Conservation (phyloP, 2,888 invertebrate species). For the Andrena trimmerana region DNA sequence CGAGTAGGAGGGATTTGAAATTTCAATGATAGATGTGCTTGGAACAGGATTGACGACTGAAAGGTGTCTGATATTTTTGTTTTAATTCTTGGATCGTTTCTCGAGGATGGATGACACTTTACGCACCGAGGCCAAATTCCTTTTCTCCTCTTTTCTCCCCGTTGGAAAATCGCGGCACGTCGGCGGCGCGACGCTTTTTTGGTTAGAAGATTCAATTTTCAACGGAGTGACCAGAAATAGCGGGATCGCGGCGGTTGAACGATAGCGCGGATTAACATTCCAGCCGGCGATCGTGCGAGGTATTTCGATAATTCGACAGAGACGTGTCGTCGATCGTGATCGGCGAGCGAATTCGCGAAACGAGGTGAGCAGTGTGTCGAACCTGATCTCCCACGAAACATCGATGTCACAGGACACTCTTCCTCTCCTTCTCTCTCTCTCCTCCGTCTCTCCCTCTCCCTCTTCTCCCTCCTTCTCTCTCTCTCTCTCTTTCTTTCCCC, state of each 20-base stretch:
- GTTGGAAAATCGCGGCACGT: conserved; percentile 53
- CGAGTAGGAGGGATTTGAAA: no score
- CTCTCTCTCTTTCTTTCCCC: neutral
- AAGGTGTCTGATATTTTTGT: no score
- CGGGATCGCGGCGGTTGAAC: conserved; percentile 47
- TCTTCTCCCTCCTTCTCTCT: conserved; percentile 1
- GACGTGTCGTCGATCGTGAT: conserved; percentile 79
- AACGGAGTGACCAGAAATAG: conserved; percentile 66
- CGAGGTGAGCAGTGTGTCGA: conserved; percentile 70
- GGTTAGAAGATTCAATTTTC: conserved; percentile 62
- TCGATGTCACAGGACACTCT: conserved; percentile 48
- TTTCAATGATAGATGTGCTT: no score
- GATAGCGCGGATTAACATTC: conserved; percentile 70
- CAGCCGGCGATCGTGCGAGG: conserved; percentile 64
- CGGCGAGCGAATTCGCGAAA: conserved; percentile 77
- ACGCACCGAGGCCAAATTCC: neutral
- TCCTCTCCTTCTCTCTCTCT: conserved; percentile 34
- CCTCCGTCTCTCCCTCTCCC: conserved; percentile 4
- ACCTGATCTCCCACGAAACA: conserved; percentile 65
- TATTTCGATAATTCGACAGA: conserved; percentile 78
- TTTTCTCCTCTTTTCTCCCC: neutral
- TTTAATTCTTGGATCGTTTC: no score
- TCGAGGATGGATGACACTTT: neutral
- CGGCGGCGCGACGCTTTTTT: conserved; percentile 32
- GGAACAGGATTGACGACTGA: no score